A percentile compares a stretch with the other conserved stretches of the same genome.
phyloP scores from a whole-genome alignment of 2,797 vertebrate species.

The Serranus cabrilla region DNA sequence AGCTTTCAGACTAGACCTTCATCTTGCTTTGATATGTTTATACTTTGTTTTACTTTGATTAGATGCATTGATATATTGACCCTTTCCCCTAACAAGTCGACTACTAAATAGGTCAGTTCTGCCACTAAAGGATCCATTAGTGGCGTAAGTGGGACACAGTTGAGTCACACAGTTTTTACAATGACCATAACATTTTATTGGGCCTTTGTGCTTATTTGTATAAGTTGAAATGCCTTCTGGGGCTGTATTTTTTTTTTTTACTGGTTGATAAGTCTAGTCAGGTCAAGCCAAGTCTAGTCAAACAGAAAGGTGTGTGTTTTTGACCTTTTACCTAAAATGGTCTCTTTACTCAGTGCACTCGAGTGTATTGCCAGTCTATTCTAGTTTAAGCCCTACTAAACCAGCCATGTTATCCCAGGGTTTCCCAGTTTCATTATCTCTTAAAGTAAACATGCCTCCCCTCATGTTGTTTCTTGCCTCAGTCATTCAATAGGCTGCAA shows the following conservation, averaged over 20 bases:
- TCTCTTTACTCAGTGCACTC: slow-evolving; percentile 1
- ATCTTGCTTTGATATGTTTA: not conserved
- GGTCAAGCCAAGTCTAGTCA: no score
- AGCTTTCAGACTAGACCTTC: not conserved
- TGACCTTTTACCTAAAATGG: slow-evolving; percentile 15
- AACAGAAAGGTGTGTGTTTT: not conserved
- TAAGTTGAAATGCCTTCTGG: not conserved
- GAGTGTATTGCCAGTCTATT: slow-evolving; percentile 29
- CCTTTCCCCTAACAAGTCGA: not conserved
- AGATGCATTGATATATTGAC: not conserved
- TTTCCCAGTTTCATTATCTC: slow-evolving; percentile 60
- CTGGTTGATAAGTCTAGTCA: no score
- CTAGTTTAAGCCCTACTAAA: slow-evolving; percentile 44
- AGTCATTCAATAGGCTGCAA: slow-evolving; percentile 10
- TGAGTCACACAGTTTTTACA: not conserved
- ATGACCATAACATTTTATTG: not conserved
- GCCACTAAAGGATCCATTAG: not conserved
- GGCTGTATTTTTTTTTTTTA: not conserved
- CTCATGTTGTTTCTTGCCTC: slow-evolving; percentile 12
- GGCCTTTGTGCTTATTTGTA: not conserved
- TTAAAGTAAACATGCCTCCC: slow-evolving; percentile 56
- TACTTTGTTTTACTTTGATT: not conserved
- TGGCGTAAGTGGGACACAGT: not conserved
- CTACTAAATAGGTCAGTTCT: not conserved
- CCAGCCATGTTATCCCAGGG: slow-evolving; percentile 37